Evolutionary conservation across 2,113 vertebrate genomes (phyloP).

Genomic region (Sceloporus tristichus): DNA sequence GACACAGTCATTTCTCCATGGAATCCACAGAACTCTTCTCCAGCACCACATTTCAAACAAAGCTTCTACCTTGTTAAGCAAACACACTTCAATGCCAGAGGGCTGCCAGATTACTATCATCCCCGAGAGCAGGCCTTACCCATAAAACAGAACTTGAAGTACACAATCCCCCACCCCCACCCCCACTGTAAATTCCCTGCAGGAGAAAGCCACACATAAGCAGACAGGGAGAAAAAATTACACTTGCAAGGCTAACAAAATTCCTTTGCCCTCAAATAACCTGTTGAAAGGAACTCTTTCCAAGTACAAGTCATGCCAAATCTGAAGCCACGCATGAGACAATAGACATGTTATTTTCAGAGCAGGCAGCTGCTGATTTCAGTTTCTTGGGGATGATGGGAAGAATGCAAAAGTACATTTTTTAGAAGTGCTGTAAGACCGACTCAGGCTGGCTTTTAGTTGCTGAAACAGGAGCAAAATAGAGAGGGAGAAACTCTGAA

Average conservation of each 20-base stretch:
- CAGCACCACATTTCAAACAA: too few species aligned
- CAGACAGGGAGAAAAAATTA: constrained; percentile 16
- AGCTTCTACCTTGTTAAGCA: neutral
- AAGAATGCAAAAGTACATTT: neutral
- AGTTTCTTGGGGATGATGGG: neutral
- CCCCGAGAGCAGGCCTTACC: neutral
- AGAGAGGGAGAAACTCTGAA: neutral
- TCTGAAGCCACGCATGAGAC: constrained; percentile 18
- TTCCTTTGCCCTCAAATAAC: constrained; percentile 14
- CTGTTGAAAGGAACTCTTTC: neutral
- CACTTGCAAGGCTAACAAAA: neutral
- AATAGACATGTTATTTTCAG: constrained; percentile 31
- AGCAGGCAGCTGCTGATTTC: constrained; percentile 25
- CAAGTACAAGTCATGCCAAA: neutral
- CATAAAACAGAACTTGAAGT: constrained; percentile 6
- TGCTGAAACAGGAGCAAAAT: neutral
- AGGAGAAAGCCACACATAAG: constrained; percentile 38
- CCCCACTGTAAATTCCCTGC: neutral
- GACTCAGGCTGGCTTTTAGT: neutral
- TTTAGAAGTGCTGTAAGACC: neutral
- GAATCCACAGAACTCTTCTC: too few species aligned
- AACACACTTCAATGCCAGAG: neutral
- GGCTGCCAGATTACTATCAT: constrained; percentile 3
- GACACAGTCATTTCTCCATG: too few species aligned
- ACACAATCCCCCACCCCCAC: neutral